These are phyloP conservation scores for Tolmerus cingulatus DNA, from an alignment of 2,888 invertebrate species.

Conservation along the genomic window DNA sequence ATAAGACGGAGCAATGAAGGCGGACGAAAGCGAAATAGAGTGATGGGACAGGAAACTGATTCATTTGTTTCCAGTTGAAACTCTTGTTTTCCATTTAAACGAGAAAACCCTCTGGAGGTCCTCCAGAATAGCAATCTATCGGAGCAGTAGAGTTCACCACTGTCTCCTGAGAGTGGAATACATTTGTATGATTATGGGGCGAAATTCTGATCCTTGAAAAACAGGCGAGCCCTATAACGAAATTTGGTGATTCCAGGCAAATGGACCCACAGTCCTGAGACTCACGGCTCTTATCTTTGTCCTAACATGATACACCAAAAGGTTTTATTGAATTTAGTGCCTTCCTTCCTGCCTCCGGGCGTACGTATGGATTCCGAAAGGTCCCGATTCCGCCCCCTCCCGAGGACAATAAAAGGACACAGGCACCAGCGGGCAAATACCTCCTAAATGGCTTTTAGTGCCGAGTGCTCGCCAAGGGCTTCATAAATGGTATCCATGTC, in stretches of 20 bases:
- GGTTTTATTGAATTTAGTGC: constrained; percentile 23
- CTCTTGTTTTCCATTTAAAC: background rate
- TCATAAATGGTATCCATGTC: background rate
- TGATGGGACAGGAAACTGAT: background rate
- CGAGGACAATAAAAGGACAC: background rate
- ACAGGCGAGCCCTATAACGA: background rate
- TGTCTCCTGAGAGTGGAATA: background rate
- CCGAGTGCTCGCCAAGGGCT: background rate
- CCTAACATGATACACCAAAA: constrained; percentile 15
- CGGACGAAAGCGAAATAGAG: background rate
- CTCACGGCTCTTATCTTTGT: background rate
- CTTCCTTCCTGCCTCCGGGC: background rate
- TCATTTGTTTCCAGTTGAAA: background rate
- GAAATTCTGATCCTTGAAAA: background rate
- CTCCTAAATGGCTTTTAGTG: background rate
- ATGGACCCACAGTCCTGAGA: background rate
- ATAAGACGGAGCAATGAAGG: background rate
- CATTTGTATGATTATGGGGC: background rate
- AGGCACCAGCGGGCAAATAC: background rate
- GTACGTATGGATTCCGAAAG: background rate
- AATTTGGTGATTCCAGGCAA: background rate
- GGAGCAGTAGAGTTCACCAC: background rate
- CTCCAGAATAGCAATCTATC: background rate
- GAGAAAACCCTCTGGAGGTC: background rate
- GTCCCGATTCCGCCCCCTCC: background rate